phyloP scores from a whole-genome alignment of 2,888 invertebrate genomes.

The Pelosia muscerda region DNA sequence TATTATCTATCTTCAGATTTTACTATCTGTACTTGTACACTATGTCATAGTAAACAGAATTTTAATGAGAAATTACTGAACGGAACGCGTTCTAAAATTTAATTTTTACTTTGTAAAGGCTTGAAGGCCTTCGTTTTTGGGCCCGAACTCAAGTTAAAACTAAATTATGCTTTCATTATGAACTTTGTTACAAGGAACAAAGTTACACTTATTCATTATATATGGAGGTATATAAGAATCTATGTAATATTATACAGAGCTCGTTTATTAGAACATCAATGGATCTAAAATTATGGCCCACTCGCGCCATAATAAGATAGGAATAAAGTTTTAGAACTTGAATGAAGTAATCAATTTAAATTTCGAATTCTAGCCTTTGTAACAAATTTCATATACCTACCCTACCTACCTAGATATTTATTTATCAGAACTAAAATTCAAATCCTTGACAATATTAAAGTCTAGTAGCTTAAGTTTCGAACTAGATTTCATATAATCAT shows the following conservation, averaged over 20 bases:
- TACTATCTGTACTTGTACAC: neutral
- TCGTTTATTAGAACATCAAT: conserved; percentile 17
- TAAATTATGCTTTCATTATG: conserved; percentile 60
- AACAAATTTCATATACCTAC: neutral
- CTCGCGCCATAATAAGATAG: conserved; percentile 1
- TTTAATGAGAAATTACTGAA: conserved; percentile 60
- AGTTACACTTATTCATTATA: conserved; percentile 49
- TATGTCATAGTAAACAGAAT: conserved; percentile 47
- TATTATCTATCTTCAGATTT: too few relatives aligned
- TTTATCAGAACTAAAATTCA: neutral
- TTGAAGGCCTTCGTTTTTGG: conserved; percentile 58
- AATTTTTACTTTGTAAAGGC: conserved; percentile 65
- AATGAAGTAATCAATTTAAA: conserved; percentile 5
- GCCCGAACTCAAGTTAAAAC: conserved; percentile 58
- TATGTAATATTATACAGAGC: conserved; percentile 22
- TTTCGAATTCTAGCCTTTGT: conserved; percentile 1
- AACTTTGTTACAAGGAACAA: conserved; percentile 49
- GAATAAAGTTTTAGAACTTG: conserved; percentile 9
- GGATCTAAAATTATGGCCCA: conserved; percentile 10
- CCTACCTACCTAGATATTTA: neutral
- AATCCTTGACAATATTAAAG: neutral
- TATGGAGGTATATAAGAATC: conserved; percentile 35
- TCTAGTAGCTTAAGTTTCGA: neutral
- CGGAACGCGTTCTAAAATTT: conserved; percentile 58
- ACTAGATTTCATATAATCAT: too few relatives aligned